A percentile compares a stretch with the other conserved stretches of the same genome.
Conservation (phyloP, 2,888 invertebrate species). For the Ceraclea dissimilis region DNA sequence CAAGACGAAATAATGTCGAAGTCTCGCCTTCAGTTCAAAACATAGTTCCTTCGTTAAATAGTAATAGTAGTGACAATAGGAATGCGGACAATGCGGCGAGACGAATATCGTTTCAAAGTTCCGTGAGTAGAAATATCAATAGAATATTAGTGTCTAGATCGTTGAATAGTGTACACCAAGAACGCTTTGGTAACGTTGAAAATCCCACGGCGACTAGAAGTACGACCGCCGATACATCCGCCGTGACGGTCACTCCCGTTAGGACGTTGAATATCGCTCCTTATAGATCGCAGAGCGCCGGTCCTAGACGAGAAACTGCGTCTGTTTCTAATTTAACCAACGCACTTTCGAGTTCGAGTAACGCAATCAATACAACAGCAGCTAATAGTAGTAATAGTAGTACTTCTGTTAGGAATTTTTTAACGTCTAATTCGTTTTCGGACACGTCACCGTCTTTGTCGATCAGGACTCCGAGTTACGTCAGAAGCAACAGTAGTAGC, state of each 20-base stretch:
- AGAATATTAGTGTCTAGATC: conserved; percentile 11
- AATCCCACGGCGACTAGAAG: conserved; percentile 6
- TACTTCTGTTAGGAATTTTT: neutral
- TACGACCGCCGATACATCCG: neutral
- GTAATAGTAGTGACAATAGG: neutral
- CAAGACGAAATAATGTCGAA: conserved; percentile 10
- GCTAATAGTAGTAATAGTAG: neutral
- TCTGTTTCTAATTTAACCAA: neutral
- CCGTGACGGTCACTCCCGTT: neutral
- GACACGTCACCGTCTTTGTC: conserved; percentile 14
- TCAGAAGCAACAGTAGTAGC: conserved; percentile 15
- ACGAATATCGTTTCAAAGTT: conserved; percentile 10
- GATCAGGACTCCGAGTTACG: conserved; percentile 18
- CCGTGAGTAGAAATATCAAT: conserved; percentile 6
- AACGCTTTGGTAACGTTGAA: conserved; percentile 13
- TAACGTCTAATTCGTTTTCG: conserved; percentile 11
- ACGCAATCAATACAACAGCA: neutral
- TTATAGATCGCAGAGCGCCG: neutral
- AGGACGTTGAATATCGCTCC: conserved; percentile 4
- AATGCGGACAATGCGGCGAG: neutral
- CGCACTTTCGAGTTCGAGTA: conserved; percentile 1
- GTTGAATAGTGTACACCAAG: conserved; percentile 8
- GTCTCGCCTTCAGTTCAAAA: conserved; percentile 14
- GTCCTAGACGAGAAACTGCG: neutral
- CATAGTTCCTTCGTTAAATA: conserved; percentile 14